Base-by-base conservation (phyloP, 2,888 invertebrate species). In the Eutolmus rufibarbis region DNA sequence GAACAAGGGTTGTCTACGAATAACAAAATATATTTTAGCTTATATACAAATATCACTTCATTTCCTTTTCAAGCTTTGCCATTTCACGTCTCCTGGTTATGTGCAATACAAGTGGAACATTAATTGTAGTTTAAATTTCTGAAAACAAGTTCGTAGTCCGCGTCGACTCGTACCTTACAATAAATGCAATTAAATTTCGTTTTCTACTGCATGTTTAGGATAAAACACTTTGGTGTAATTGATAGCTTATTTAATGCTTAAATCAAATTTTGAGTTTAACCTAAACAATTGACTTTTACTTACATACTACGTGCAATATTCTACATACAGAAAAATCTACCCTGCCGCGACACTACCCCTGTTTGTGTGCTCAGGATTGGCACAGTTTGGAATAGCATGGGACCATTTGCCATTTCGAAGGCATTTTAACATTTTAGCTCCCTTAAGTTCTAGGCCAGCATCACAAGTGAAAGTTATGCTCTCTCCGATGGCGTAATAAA, bases 401-500 rank as follows among this genome's bases (percentile, higher is more conserved):
- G 97, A 97, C 97, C 97, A 97, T 93, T 97, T 96, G 89, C 97
- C 96, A 91, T 96, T 96, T 90, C 95, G 96, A 91, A 95, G 93
- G 92, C 97, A 97, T 90, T 96, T 94, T 85, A 97, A 92, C 94
- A 96, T 96, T 5, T 96, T 95, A 0, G 96, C 96, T 46, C 97
- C 97, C 87, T 95, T 94, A 81, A 97, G 93, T 88, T 94, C 93
- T 88, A 96, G 94, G 0, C 96, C 96, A 1, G 96, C 95, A 90
- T 96, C 96, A 91, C 97, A 97, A 7, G 96, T 96, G 91, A 97
- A 97, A 2, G 96, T 96, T 86, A 97, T 96, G 37, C 96, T 96
- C 92, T 97, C 97, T 0, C 97, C 97, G 89, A 97, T 96, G 91
- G 96, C 96, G 93, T 97, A 97, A 93, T 96, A 97, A 93, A 97